Evolutionary conservation across 1,140 invertebrate species (phyloP).

Genomic region (Achroia grisella): DNA sequence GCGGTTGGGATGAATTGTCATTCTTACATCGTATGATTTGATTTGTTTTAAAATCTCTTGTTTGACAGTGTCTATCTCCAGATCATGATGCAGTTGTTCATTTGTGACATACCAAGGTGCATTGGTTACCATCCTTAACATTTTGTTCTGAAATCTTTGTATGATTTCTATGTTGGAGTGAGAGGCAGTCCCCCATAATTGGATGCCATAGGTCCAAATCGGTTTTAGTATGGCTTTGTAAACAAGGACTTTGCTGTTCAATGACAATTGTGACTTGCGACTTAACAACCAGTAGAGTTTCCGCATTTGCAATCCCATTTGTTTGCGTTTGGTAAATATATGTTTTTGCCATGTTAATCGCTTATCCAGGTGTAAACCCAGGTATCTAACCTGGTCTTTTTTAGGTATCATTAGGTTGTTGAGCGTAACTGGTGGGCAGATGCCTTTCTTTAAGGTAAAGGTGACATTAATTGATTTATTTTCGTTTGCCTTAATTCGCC

Average conservation of each 20-base stretch:
- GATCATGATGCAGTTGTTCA: no score
- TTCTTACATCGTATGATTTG: no score
- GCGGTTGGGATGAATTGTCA: no score
- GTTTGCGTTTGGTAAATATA: constrained; percentile 19
- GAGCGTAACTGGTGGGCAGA: constrained; percentile 16
- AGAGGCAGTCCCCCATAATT: no score
- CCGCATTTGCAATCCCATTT: constrained; percentile 6
- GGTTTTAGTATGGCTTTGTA: constrained; percentile 12
- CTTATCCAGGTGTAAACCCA: constrained; percentile 24
- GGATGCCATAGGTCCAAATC: constrained; percentile 13
- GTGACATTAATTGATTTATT: constrained; percentile 17
- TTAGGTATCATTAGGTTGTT: constrained; percentile 14
- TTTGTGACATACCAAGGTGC: no score
- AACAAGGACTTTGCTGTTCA: neutral
- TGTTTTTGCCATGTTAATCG: constrained; percentile 27
- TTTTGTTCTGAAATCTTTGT: no score
- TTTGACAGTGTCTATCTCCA: no score
- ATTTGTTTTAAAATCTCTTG: no score
- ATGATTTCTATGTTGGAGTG: no score
- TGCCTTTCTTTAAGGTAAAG: constrained; percentile 14
- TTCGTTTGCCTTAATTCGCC: constrained; percentile 22
- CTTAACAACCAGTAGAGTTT: neutral
- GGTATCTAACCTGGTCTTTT: constrained; percentile 16
- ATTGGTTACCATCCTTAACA: no score
- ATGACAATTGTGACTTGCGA: neutral